These are phyloP conservation scores for Baccha elongata DNA, from an alignment of 2,888 invertebrate genomes.

Conservation along the genomic window DNA sequence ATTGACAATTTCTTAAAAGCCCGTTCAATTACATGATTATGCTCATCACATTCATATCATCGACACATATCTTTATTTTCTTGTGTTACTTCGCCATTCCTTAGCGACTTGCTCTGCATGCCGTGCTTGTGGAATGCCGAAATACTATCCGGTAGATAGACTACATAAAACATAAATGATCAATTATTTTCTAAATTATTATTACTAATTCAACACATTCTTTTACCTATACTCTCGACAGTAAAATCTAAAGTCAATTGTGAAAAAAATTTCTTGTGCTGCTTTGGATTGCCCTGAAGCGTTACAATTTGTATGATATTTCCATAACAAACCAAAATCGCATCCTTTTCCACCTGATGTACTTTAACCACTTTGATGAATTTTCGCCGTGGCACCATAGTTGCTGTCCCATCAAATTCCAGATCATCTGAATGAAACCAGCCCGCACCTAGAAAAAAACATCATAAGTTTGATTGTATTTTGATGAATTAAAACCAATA, in stretches of 20 bases:
- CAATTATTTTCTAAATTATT: background rate
- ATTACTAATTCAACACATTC: too few species aligned
- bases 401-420: conserved; percentile 91
- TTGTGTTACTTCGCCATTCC: conserved; percentile 96
- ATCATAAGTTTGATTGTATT: conserved; percentile 73
- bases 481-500: conserved; percentile 78
- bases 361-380: conserved; percentile 81
- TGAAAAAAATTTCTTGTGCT: conserved; percentile 91
- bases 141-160: conserved; percentile 97
- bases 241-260: conserved; percentile 96
- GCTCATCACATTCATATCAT: too few species aligned
- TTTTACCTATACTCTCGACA: conserved; percentile 95
- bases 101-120: conserved; percentile 95
- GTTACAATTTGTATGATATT: conserved; percentile 88
- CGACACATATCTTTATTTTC: conserved; percentile 97
- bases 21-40: too few species aligned
- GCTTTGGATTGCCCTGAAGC: conserved; percentile 89
- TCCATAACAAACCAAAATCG: conserved; percentile 94
- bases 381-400: conserved; percentile 92
- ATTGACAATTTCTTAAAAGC: too few species aligned
- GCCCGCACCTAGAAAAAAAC: conserved; percentile 85
- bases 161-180: conserved; percentile 83
- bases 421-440: conserved; percentile 97
- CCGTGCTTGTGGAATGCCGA: conserved; percentile 99
- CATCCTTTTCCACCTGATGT: conserved; percentile 92